Evolutionary conservation across 2,113 vertebrate species (phyloP), one percentile per base, ranked within the genome.

Genomic region (Brachionichthys hirsutus): DNA sequence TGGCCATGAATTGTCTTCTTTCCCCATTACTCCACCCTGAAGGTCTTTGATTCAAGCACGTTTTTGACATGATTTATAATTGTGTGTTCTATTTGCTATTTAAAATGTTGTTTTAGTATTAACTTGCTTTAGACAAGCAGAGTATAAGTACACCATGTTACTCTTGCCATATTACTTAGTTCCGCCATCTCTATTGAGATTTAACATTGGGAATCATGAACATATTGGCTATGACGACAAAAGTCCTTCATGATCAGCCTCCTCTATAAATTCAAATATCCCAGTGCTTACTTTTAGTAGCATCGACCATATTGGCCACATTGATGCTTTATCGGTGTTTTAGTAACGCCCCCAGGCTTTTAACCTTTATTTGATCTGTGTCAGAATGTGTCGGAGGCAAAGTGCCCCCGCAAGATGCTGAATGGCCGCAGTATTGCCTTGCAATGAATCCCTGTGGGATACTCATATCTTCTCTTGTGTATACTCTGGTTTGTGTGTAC

Each of bases 1-100:
- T 78, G 57, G 43, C 47, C 64, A 13, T n/a, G n/a, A n/a, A n/a
- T n/a, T n/a, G n/a, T 19, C 5, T 34, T 56, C 62, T 75, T 18
- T 12, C 6, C 52, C 58, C 61, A 79, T 47, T 78, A 62, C 17
- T 41, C 14, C 6, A 4, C 24, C 24, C 24, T 30, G 24, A 30
- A 30, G 3, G 8, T 8, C 24, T 4, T 30, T 30, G 8, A 30
- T 30, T 30, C 24, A 30, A 30, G 24, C 4, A 30, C 4, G 4
- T 2, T 30, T 30, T 30, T 6, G 24, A 30, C 24, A 4, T 30
- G 24, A 30, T n/a, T n/a, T 30, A 30, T 1, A 30, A 3, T 30
- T 30, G 24, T 3, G 3, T 30, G 24, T 30, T 30, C 24, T 8
- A 30, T 3, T 30, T 30, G 4, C 24, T 30, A 2, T 30, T 30